These are phyloP conservation scores for Falco columbarius DNA, from an alignment of 2,797 vertebrate species.

Conservation along the genomic window DNA sequence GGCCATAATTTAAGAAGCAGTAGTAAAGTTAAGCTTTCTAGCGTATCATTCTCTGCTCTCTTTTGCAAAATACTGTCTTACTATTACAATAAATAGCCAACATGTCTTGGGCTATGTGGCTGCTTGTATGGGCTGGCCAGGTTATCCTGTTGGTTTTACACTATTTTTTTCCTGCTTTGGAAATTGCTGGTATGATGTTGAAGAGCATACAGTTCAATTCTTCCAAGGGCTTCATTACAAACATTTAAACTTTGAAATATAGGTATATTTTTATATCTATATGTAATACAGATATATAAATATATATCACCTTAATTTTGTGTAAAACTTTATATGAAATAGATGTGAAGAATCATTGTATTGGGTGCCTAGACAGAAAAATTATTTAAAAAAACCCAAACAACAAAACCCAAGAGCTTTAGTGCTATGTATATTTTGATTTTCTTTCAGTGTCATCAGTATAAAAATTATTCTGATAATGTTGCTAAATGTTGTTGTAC, in stretches of 20 bases:
- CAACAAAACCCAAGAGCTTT: not conserved
- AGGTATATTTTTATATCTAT: not conserved
- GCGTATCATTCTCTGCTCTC: not conserved
- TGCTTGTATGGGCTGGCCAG: not conserved
- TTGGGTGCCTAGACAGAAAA: not conserved
- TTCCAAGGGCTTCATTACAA: not conserved
- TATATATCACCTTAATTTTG: not conserved
- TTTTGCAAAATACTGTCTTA: not conserved
- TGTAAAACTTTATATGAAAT: not conserved
- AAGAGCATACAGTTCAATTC: not conserved
- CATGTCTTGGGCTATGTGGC: not conserved
- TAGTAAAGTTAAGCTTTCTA: not conserved
- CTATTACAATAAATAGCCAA: not conserved
- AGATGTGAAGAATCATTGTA: not conserved
- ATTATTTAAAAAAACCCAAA: no score
- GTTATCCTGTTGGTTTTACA: not conserved
- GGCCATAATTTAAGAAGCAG: not conserved
- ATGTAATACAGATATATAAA: no score
- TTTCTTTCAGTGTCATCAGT: slow-evolving; percentile 50
- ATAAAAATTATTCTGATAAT: slow-evolving; percentile 32
- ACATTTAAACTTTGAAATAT: not conserved
- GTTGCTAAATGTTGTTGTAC: slow-evolving; percentile 35
- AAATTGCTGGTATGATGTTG: not conserved
- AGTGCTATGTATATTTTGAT: slow-evolving; percentile 29
- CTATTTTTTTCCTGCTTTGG: not conserved